Conservation (phyloP, 2,888 invertebrate species). For the Antheraea assamensis region DNA sequence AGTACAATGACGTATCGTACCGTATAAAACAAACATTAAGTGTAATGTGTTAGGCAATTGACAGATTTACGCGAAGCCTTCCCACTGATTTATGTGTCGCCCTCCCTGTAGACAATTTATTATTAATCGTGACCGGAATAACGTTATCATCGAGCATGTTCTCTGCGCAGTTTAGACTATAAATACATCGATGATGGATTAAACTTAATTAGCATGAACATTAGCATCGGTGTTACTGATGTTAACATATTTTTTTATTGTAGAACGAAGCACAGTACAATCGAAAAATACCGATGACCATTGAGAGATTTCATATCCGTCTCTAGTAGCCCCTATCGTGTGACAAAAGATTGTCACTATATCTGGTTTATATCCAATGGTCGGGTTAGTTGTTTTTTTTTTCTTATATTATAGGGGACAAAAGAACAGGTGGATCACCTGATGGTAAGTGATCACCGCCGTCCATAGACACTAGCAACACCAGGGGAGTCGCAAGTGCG, state of each 20-base stretch:
- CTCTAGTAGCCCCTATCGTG: no score
- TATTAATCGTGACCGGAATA: constrained; percentile 37
- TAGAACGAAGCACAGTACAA: no score
- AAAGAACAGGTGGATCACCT: no score
- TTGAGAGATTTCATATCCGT: no score
- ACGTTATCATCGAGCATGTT: constrained; percentile 30
- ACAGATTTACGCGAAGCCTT: constrained; percentile 18
- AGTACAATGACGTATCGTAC: constrained; percentile 3
- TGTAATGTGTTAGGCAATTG: constrained; percentile 13
- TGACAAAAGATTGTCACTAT: no score
- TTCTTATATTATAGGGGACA: no score
- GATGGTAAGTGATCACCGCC: no score
- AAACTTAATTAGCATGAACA: constrained; percentile 29
- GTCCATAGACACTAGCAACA: no score
- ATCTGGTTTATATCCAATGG: no score
- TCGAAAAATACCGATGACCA: no score
- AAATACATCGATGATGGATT: constrained; percentile 32
- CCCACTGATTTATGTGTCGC: constrained; percentile 33
- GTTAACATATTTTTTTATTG: not conserved
- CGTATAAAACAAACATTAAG: constrained; percentile 10
- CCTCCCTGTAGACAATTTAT: constrained; percentile 41
- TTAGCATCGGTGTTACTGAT: not conserved
- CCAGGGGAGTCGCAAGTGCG: no score
- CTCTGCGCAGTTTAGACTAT: constrained; percentile 36
- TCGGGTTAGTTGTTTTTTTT: no score